Evolutionary conservation across 1,140 invertebrate genomes (phyloP), one percentile per base, ranked within the genome.

Genomic region (Popillia japonica): DNA sequence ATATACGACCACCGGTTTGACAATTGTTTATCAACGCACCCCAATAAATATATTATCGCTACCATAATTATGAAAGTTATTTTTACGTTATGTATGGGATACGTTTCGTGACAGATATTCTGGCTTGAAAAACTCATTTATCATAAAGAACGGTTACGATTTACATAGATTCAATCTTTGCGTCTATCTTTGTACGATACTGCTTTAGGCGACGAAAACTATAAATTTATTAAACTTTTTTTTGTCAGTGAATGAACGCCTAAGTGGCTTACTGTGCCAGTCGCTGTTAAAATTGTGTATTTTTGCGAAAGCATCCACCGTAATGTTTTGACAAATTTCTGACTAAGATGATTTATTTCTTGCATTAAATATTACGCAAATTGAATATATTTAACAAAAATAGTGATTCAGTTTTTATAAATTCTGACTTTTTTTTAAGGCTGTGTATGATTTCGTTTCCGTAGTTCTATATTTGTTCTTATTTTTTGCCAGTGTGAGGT

Each of bases 11-110:
- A 17, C 8, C 11, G 9, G 17, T 68, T 22, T 7, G 61, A 68
- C 61, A 68, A 68, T 68, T 68, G 61, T 68, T 68, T 68, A 68
- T 68, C 61, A 68, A 23, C 22, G 23, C 17, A 23, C 8, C 20
- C 61, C 61, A 68, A 68, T 68, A 68, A 68, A 68, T 68, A 68
- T 22, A 68, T 68, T 68, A 68, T 68, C 61, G 61, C 61, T 27
- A 14, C 22, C 61, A 68, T 68, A 68, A 68, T 68, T 34, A 68
- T 22, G 4, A 20, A 34, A 8, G 27, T 27, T 68, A 68, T 68
- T 68, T 14, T 55, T 22, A 22, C 22, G 27, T 22, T 34, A 68
- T 68, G 22, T 68, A 14, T 22, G 61, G 48, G 14, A n/a, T 55
- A 55, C 17, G 48, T 55, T 55, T n/a, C 48, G n/a, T 55, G 48